Percentiles rank a stretch among this genome's conserved stretches.
These are phyloP conservation scores for Nysson spinosus DNA, from an alignment of 2,888 invertebrate species.

Conservation along the genomic window DNA sequence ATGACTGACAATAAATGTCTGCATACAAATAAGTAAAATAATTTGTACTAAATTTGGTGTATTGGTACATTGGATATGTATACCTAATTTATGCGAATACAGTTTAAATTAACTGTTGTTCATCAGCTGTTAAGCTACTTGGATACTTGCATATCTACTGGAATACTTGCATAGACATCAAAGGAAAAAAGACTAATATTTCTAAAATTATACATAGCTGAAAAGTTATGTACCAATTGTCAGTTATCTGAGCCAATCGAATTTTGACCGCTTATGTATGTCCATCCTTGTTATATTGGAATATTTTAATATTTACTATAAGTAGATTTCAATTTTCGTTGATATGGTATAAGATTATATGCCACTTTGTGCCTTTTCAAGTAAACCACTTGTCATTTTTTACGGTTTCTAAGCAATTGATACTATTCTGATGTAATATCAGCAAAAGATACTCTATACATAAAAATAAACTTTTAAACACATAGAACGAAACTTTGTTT, in stretches of 20 bases:
- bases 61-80: conserved; percentile 42
- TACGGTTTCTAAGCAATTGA: conserved; percentile 32
- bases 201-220: conserved; percentile 36
- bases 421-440: conserved; percentile 23
- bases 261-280: conserved; percentile 29
- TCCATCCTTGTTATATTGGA: conserved; percentile 33
- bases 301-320: conserved; percentile 30
- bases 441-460: conserved; percentile 14
- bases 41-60: conserved; percentile 39
- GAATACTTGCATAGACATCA: conserved; percentile 31
- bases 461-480: conserved; percentile 32
- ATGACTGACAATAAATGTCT: conserved; percentile 35
- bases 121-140: conserved; percentile 11
- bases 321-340: conserved; percentile 40
- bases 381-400: conserved; percentile 37
- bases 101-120: conserved; percentile 17
- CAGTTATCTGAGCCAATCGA: conserved; percentile 13
- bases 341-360: conserved; percentile 41
- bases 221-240: conserved; percentile 28
- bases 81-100: conserved; percentile 42
- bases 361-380: conserved; percentile 54
- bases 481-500: conserved; percentile 15
- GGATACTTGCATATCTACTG: conserved; percentile 30
- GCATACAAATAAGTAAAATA: conserved; percentile 42
- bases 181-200: conserved; percentile 31